These are phyloP conservation scores for Rhopalosiphum padi DNA, from an alignment of 1,140 invertebrate genomes.

Conservation along the genomic window DNA sequence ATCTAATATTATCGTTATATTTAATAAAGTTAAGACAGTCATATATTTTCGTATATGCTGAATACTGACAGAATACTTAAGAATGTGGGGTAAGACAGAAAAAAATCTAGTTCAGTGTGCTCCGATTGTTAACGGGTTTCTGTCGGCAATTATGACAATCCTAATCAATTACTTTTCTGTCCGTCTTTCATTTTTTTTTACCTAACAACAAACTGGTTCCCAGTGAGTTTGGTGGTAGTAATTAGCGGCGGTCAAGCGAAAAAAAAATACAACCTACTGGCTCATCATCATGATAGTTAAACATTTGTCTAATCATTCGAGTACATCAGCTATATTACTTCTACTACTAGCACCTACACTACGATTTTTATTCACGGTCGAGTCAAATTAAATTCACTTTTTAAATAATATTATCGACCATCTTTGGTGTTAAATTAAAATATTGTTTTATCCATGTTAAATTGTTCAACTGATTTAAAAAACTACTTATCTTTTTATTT, in stretches of 20 bases:
- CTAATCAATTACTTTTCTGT: slow-evolving; percentile 40
- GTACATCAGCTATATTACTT: background rate
- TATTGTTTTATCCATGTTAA: background rate
- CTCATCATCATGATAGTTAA: background rate
- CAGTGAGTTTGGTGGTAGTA: background rate
- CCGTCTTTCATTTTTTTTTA: background rate
- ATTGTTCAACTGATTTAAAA: background rate
- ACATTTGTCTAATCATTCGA: slow-evolving; percentile 19
- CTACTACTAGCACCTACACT: background rate
- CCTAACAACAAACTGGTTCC: background rate
- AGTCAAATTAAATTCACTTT: slow-evolving; percentile 11
- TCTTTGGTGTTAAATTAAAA: background rate
- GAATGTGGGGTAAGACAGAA: background rate
- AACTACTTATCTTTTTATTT: background rate
- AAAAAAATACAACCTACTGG: slow-evolving; percentile 9
- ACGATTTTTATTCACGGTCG: background rate
- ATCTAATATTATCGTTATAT: background rate
- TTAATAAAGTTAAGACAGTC: background rate
- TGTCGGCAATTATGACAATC: background rate
- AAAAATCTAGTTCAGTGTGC: slow-evolving; percentile 36
- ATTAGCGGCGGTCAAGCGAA: background rate
- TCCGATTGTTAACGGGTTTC: background rate
- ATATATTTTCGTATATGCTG: background rate
- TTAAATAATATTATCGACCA: background rate
- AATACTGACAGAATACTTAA: background rate